These are phyloP conservation scores for Drosophila vallismaia DNA, from an alignment of 2,888 invertebrate genomes.

Conservation along the genomic window DNA sequence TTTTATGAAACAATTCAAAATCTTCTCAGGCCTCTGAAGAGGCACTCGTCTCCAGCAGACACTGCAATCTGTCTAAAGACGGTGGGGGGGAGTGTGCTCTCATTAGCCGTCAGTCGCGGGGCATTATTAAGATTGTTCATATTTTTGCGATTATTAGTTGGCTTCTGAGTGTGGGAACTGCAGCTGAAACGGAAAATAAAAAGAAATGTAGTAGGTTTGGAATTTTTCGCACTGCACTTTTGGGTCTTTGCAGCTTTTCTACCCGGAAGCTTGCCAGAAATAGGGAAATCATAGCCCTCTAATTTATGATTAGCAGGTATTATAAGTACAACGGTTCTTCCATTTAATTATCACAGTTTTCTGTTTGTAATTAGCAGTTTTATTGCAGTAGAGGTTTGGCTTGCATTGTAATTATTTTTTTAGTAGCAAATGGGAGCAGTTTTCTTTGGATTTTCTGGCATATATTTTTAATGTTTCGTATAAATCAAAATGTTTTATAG, in stretches of 20 bases:
- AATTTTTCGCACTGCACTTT: slow-evolving; percentile 29
- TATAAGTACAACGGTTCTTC: slow-evolving; percentile 20
- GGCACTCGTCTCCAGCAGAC: slow-evolving; percentile 5
- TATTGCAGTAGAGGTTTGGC: background rate
- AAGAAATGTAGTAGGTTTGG: slow-evolving; percentile 12
- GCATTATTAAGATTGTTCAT: slow-evolving; percentile 63
- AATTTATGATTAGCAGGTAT: slow-evolving; percentile 37
- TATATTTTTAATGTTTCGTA: too few species aligned
- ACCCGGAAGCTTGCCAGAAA: slow-evolving; percentile 33
- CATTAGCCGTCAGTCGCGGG: slow-evolving; percentile 62
- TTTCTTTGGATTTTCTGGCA: background rate
- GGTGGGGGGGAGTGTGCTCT: slow-evolving; percentile 48
- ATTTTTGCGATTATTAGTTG: slow-evolving; percentile 68
- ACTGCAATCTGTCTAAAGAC: slow-evolving; percentile 20
- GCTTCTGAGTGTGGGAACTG: slow-evolving; percentile 67
- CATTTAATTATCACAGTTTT: slow-evolving; percentile 25
- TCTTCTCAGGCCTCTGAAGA: slow-evolving; percentile 67
- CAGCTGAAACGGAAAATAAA: slow-evolving; percentile 30
- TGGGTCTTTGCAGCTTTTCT: slow-evolving; percentile 10
- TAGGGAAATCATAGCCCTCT: slow-evolving; percentile 17
- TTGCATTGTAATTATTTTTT: background rate
- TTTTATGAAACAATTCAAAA: slow-evolving; percentile 78
- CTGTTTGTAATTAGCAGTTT: slow-evolving; percentile 27
- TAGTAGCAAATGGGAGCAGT: background rate
- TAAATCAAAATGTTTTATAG: too few species aligned